Evolutionary conservation across 2,113 vertebrate species (phyloP).

Genomic region (Semnornis frantzii): DNA sequence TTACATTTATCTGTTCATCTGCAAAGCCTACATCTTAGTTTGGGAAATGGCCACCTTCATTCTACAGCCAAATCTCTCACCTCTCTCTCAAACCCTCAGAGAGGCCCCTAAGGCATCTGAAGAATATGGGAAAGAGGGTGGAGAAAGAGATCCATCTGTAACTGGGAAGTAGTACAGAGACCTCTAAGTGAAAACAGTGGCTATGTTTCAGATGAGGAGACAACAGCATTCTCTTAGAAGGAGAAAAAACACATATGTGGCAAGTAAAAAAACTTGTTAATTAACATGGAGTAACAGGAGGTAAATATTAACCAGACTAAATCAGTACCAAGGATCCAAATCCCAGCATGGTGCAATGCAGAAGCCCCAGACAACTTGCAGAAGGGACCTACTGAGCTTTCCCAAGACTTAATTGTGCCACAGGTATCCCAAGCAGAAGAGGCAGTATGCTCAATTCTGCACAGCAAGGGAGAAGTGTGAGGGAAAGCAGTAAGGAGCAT

Average conservation of each 20-base stretch:
- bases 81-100: neutral
- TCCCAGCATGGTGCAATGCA: no score
- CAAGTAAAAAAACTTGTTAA: neutral
- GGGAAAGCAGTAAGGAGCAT: neutral
- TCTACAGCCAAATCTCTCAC: neutral
- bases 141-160: neutral
- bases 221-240: neutral
- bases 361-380: neutral
- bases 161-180: neutral
- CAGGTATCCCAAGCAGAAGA: neutral
- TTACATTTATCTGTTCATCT: neutral
- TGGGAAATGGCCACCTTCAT: neutral
- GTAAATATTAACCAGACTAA: neutral
- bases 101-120: neutral
- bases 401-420: neutral
- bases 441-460: neutral
- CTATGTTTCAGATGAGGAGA: neutral
- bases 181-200: neutral
- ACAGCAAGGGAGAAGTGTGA: neutral
- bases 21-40: neutral
- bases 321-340: neutral
- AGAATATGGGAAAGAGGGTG: neutral
- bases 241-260: neutral
- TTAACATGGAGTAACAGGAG: neutral
- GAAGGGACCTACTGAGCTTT: neutral